A percentile compares a stretch with the other conserved stretches of the same genome.
These are phyloP conservation scores for Axea sp. DNA, from an alignment of 2,888 invertebrate species.

Conservation along the genomic window DNA sequence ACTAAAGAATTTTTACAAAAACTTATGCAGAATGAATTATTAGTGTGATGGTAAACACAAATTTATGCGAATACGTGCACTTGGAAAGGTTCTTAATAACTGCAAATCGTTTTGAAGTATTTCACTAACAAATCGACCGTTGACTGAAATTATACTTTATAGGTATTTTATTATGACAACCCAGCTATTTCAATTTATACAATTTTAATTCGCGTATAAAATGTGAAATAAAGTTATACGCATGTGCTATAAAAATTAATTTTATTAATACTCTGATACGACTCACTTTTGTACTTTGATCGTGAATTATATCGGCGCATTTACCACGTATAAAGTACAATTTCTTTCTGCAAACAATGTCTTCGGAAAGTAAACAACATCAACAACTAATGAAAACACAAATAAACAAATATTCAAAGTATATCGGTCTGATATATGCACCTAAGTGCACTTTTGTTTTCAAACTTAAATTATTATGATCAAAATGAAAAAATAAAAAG, in stretches of 20 bases:
- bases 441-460: slow-evolving; percentile 22
- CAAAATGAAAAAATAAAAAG: slow-evolving; percentile 44
- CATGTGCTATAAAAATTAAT: slow-evolving; percentile 8
- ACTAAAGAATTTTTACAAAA: slow-evolving; percentile 49
- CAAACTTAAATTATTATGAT: slow-evolving; percentile 46
- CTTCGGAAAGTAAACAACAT: no score
- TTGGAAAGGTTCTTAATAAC: slow-evolving; percentile 38
- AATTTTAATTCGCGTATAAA: slow-evolving; percentile 11
- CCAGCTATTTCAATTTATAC: slow-evolving; percentile 8
- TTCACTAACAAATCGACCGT: slow-evolving; percentile 9
- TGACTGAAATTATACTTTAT: slow-evolving; percentile 18
- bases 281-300: slow-evolving; percentile 1
- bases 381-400: slow-evolving; percentile 2
- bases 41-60: slow-evolving; percentile 32
- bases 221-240: slow-evolving; percentile 3
- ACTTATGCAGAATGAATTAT: slow-evolving; percentile 41
- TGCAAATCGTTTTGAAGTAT: slow-evolving; percentile 14
- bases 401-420: slow-evolving; percentile 22
- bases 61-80: slow-evolving; percentile 42
- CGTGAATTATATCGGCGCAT: background rate
- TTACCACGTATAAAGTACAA: background rate
- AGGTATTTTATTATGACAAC: slow-evolving; percentile 11
- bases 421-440: background rate
- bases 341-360: no score
- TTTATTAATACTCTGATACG: background rate